Evolutionary conservation across 2,113 vertebrate species (phyloP).

Genomic region (Cololabis saira): DNA sequence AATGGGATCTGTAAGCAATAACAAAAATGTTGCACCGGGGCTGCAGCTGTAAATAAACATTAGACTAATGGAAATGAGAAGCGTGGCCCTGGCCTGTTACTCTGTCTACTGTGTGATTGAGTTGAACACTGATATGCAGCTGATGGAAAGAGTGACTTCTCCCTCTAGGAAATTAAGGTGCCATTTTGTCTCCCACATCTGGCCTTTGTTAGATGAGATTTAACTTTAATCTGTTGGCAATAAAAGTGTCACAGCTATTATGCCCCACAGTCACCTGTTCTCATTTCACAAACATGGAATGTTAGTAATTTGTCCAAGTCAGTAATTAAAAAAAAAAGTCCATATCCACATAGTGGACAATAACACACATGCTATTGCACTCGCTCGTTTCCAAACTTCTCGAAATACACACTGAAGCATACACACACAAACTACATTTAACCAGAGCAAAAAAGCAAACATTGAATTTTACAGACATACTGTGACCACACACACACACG

Average conservation of each 20-base stretch:
- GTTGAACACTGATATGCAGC: slow-evolving; percentile 21
- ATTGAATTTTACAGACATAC: too few species aligned
- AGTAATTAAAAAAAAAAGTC: too few species aligned
- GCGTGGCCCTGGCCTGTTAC: slow-evolving; percentile 25
- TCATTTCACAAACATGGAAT: background rate
- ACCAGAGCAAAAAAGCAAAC: background rate
- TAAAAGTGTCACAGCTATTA: slow-evolving; percentile 82
- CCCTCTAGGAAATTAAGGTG: slow-evolving; percentile 58
- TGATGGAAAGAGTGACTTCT: slow-evolving; percentile 45
- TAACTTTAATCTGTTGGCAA: slow-evolving; percentile 79
- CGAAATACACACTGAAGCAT: background rate
- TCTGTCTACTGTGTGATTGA: slow-evolving; percentile 58
- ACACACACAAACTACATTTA: too few species aligned
- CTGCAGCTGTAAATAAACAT: slow-evolving; percentile 58
- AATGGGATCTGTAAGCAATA: slow-evolving; percentile 18
- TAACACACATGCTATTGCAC: background rate
- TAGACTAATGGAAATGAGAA: slow-evolving; percentile 36
- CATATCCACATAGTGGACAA: background rate
- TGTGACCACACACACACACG: too few species aligned
- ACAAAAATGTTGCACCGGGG: slow-evolving; percentile 27
- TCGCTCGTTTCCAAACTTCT: background rate
- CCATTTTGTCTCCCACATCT: slow-evolving; percentile 54
- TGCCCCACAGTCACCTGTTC: background rate
- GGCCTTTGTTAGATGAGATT: slow-evolving; percentile 61
- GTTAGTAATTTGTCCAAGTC: background rate